These are phyloP conservation scores for Blera fallax DNA, from an alignment of 2,888 invertebrate species.

Conservation along the genomic window DNA sequence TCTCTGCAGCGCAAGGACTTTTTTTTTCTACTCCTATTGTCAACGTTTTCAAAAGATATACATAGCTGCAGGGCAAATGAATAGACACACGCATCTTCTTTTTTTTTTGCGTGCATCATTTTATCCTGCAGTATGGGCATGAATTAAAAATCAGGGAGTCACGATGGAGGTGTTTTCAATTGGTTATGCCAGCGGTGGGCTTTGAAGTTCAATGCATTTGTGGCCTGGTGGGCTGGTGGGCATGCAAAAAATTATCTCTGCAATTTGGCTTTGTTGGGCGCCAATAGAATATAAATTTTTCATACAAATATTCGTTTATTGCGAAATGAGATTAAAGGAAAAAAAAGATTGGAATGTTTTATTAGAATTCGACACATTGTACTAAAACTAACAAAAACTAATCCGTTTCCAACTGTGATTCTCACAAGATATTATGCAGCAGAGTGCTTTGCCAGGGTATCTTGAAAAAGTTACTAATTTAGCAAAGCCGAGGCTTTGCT, in stretches of 20 bases:
- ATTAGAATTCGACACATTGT: no score
- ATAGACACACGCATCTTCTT: neutral
- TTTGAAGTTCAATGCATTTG: neutral
- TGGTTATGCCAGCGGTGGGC: neutral
- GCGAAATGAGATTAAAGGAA: no score
- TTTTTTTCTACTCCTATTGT: neutral
- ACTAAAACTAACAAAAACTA: no score
- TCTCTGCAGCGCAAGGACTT: neutral
- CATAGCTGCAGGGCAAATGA: neutral
- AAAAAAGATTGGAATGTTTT: no score
- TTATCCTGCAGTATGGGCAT: neutral
- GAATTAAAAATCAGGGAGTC: neutral
- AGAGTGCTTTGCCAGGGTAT: no score
- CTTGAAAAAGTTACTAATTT: no score
- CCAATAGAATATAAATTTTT: neutral
- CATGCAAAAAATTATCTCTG: neutral
- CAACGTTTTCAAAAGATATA: neutral
- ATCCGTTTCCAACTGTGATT: no score
- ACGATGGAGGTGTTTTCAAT: neutral
- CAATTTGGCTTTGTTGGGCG: neutral
- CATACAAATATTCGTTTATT: neutral
- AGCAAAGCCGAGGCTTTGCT: no score
- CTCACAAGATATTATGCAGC: no score
- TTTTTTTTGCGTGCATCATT: neutral
- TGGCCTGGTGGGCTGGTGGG: neutral